Base-by-base conservation (phyloP, 2,888 invertebrate species). In the Andricus quercusramuli region DNA sequence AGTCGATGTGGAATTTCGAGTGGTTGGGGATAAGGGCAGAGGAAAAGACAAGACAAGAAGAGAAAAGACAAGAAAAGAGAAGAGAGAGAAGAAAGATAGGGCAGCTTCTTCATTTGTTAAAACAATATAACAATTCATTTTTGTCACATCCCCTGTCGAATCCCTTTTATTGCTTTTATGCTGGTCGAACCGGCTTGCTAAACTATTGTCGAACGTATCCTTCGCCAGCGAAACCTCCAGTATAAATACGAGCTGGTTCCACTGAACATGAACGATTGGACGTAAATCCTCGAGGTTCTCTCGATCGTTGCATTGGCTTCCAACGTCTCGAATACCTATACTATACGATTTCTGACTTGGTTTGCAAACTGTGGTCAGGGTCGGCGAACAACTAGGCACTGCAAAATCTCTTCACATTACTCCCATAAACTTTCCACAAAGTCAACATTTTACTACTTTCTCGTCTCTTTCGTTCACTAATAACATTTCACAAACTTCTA, bases 81-180 rank as follows among this genome's bases (percentile, higher is more conserved):
- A 80, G 82, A 80, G 84, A 85, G 83, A 84, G 84, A 84, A 59
- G 79, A 65, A 78, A 70, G 78, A 68, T 80, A 77, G 78, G 70
- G 85, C 83, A 85, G 88, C 87, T 82, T 88, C 89, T 90, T 91
- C 91, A 91, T 92, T 91, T 91, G 91, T 91, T 91, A 87, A 91
- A 90, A 91, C 90, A 90, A 91, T 91, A 90, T 90, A 90, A 91
- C 91, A 90, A 91, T 91, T 91, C 90, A 91, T 91, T 92, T 91
- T 90, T 90, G 90, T 90, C 90, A 89, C 91, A 90, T 90, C 84
- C 89, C 86, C 88, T 86, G 88, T 88, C 90, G 87, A 88, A 86
- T 84, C 85, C 82, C 86, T 88, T 89, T 90, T 89, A 90, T 90
- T 89, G 89, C n/a, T 56, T 56, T 56, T 56, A n/a, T 85, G 85